Evolutionary conservation across 2,888 invertebrate species (phyloP), one percentile per base, ranked within the genome.

Genomic region (Meliscaeva auricollis): DNA sequence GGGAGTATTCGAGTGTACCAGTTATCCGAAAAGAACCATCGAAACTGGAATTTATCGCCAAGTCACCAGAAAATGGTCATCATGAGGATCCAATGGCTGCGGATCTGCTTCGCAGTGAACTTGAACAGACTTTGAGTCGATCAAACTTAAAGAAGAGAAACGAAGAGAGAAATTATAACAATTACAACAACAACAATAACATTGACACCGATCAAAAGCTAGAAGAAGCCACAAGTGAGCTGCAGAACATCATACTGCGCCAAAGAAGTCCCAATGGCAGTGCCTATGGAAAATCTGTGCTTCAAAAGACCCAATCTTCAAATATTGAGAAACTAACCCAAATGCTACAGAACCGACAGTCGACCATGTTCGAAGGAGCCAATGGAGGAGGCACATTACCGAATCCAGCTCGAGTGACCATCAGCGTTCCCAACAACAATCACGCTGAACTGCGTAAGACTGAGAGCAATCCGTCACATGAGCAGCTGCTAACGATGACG

Each of bases 71-170:
- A 54, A 87, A 87, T 70, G 87, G 87, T 8, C 72, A 87, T n/a
- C 82, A 83, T 2, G 87, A 87, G 9, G 88, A 91, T 87, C 90
- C 90, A 76, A 90, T 91, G 68, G 93, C 95, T 66, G 93, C 94
- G 15, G 95, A 95, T 89, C 94, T 95, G 89, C 92, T 96, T 76
- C 96, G 96, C 89, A 95, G 95, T 77, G 96, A 96, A 92, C 92
- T 96, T 87, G 95, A 94, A 73, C 94, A 96, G 79, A 96, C 96
- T 6, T 92, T 96, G 82, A 96, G 95, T 88, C 94, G 96, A 90
- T 96, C 96, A 72, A 96, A 96, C 93, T 93, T 96, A 89, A 94
- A 94, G 89, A 95, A 95, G 92, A 94, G 94, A 92, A 95, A 95
- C 91, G 95, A 95, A 58, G 73, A 84, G 35, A 62, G 66, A 54